Base-by-base conservation (phyloP, 2,113 vertebrate genomes). In the Montifringilla adamsi region DNA sequence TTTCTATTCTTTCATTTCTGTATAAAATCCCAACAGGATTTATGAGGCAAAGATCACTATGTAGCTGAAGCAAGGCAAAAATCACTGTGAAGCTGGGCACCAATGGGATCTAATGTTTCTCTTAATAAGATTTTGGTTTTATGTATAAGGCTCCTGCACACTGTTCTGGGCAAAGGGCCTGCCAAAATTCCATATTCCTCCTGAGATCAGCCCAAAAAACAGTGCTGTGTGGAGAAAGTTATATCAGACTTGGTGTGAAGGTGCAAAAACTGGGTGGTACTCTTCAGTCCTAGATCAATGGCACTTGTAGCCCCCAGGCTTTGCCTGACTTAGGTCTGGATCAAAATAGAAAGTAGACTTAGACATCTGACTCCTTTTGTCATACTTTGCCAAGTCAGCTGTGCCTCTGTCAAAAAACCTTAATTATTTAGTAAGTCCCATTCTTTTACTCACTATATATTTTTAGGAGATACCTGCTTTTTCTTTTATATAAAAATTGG, bases 1-100 rank as follows among this genome's bases (percentile, higher is more conserved):
- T 70, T 94, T 87, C n/a, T 63, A 19, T 62, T 62, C 37, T 64
- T 66, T 78, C 92, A 68, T 92, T 92, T 23, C 53, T 81, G 13
- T 74, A 47, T 27, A 80, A 95, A 94, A 80, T 50, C 47, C 39
- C 3, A 4, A 58, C 41, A 44, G 15, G 28, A 63, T 80, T 85
- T 88, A 63, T 41, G 39, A 95, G 66, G 33, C 46, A 85, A 85
- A 89, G 21, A 73, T 43, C 41, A 69, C 21, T 41, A 7, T 49
- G 44, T 63, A 84, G 23, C 23, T 84, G 50, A 87, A 81, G n/a
- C 43, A 39, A 95, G 64, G n/a, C 53, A 85, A 85, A 88, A 21
- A 76, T 39, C n/a, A 73, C 24, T n/a, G 6, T 52, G 47, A 70
- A 87, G 21, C 15, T 84, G 47, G 28, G 30, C 52, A 74, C 67